Evolutionary conservation across 1,140 invertebrate species (phyloP).

Genomic region (Palaemon carinicauda): DNA sequence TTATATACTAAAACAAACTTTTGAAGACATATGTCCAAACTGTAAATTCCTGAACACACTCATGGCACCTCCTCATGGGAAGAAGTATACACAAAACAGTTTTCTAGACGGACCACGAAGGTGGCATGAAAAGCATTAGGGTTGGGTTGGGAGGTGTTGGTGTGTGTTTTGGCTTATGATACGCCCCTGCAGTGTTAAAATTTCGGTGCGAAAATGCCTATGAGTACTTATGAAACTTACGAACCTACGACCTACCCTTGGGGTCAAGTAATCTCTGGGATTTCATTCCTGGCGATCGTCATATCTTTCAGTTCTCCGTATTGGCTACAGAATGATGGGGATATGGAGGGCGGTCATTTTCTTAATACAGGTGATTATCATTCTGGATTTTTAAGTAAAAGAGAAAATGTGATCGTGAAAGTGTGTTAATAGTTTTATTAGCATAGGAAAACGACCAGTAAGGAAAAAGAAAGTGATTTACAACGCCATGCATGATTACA

Average conservation of each 20-base stretch:
- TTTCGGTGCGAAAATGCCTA: background rate
- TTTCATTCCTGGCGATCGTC: slow-evolving; percentile 79
- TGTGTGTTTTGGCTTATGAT: background rate
- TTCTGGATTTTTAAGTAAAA: background rate
- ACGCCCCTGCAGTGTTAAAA: background rate
- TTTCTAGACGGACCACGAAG: no score
- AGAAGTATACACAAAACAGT: no score
- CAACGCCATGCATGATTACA: no score
- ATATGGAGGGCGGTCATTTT: slow-evolving; percentile 81
- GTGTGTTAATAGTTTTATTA: no score
- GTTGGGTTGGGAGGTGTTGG: background rate
- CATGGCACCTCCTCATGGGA: no score
- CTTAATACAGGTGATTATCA: slow-evolving; percentile 76
- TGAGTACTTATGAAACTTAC: slow-evolving; percentile 53
- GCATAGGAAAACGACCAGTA: no score
- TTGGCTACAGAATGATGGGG: slow-evolving; percentile 89
- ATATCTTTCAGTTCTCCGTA: slow-evolving; percentile 91
- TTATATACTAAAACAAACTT: no score
- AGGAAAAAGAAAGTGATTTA: no score
- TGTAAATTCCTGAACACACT: no score
- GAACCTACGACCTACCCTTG: slow-evolving; percentile 56
- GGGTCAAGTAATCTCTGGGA: slow-evolving; percentile 63
- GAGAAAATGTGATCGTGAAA: background rate
- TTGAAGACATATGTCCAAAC: no score
- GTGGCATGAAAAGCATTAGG: no score